A percentile compares a stretch with the other conserved stretches of the same genome.
Evolutionary conservation across 2,888 invertebrate species (phyloP).

Genomic region (Nymphalis urticae): DNA sequence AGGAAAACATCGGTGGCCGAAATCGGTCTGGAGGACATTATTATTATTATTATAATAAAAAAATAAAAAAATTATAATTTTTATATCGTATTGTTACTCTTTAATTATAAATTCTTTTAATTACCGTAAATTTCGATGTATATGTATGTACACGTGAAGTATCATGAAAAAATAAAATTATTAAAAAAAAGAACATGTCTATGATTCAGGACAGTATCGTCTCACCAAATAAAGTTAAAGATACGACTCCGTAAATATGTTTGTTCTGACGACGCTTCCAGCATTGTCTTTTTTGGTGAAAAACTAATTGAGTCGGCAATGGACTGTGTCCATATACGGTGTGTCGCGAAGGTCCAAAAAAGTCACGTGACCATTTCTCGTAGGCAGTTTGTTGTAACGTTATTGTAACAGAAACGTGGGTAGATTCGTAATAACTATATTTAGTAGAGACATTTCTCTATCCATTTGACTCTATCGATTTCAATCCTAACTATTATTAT

Average conservation of each 20-base stretch:
- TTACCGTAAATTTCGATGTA: too few species aligned
- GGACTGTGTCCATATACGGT: constrained; percentile 27
- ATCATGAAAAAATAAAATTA: background rate
- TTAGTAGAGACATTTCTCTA: background rate
- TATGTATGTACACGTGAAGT: too few species aligned
- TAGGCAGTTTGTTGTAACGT: constrained; percentile 21
- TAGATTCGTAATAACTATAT: background rate
- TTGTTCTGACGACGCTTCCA: constrained; percentile 4
- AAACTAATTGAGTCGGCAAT: constrained; percentile 24
- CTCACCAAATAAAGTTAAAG: constrained; percentile 20
- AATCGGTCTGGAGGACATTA: too few species aligned
- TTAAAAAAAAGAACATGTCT: background rate
- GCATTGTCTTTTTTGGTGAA: constrained; percentile 32
- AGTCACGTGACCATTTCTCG: constrained; percentile 19
- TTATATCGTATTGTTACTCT: too few species aligned
- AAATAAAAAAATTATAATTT: too few species aligned
- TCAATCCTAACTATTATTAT: background rate
- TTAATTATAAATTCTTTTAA: background rate
- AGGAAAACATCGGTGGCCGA: too few species aligned
- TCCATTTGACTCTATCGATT: background rate
- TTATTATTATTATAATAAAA: too few species aligned
- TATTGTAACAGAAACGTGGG: constrained; percentile 12
- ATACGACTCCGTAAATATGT: constrained; percentile 9
- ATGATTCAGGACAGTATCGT: constrained; percentile 2
- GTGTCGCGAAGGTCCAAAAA: constrained; percentile 8